phyloP scores from a whole-genome alignment of 2,113 vertebrate species.

The Leucosticte australis region DNA sequence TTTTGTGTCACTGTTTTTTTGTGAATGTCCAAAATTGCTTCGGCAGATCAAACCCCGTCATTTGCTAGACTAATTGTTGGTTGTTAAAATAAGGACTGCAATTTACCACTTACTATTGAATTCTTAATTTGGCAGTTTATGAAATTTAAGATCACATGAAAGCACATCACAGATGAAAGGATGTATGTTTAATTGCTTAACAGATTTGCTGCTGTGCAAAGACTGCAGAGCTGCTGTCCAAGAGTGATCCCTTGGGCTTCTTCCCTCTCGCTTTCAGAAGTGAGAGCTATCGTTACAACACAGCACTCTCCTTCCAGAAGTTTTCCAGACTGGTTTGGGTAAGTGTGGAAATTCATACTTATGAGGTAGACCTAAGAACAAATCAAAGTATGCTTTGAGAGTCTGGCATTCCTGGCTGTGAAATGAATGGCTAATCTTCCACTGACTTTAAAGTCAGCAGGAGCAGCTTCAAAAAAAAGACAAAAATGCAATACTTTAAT shows the following conservation, averaged over 20 bases:
- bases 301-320: background rate
- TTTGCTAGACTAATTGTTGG: background rate
- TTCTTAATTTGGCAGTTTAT: conserved; percentile 33
- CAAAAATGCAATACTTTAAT: background rate
- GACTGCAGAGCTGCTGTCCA: background rate
- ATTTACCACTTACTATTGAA: conserved; percentile 15
- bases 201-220: background rate
- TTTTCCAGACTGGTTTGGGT: background rate
- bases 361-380: background rate
- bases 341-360: background rate
- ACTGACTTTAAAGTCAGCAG: background rate
- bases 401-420: background rate
- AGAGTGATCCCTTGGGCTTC: background rate
- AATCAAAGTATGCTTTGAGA: background rate
- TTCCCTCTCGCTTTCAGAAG: background rate
- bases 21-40: background rate
- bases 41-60: background rate
- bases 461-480: background rate
- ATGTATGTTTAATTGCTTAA: background rate
- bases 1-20: background rate
- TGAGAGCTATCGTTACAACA: background rate
- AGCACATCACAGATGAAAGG: conserved; percentile 4
- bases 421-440: background rate
- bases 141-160: conserved; percentile 34
- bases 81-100: conserved; percentile 1